phyloP scores from a whole-genome alignment of 2,797 vertebrate species.

The Eidolon dupreanum region DNA sequence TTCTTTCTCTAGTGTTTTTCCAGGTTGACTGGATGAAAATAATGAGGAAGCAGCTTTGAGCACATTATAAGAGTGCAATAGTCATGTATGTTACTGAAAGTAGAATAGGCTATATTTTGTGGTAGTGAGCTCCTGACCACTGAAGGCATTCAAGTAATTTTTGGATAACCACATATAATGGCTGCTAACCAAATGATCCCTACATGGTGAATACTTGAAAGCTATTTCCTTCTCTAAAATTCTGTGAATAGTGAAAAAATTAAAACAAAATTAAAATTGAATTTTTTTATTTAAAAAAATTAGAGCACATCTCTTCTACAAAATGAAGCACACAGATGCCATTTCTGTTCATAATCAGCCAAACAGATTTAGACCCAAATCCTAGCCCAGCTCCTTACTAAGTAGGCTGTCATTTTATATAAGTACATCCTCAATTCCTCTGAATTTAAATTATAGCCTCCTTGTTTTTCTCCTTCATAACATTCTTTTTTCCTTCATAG shows the following conservation, averaged over 20 bases:
- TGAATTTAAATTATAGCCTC: neutral
- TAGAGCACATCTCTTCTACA: neutral
- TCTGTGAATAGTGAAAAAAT: neutral
- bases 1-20: neutral
- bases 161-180: neutral
- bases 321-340: neutral
- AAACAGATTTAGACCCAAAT: neutral
- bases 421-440: neutral
- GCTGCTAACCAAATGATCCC: neutral
- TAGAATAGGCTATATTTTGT: neutral
- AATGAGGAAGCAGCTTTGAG: neutral
- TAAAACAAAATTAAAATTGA: neutral
- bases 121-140: neutral
- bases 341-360: neutral
- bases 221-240: neutral
- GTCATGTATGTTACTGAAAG: neutral
- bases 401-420: neutral
- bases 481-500: neutral
- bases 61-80: neutral
- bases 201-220: neutral
- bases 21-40: neutral
- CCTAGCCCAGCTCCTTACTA: neutral
- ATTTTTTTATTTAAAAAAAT: neutral
- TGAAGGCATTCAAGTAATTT: neutral
- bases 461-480: neutral